Conservation (phyloP, 2,113 vertebrate genomes). For the Promerops cafer region DNA sequence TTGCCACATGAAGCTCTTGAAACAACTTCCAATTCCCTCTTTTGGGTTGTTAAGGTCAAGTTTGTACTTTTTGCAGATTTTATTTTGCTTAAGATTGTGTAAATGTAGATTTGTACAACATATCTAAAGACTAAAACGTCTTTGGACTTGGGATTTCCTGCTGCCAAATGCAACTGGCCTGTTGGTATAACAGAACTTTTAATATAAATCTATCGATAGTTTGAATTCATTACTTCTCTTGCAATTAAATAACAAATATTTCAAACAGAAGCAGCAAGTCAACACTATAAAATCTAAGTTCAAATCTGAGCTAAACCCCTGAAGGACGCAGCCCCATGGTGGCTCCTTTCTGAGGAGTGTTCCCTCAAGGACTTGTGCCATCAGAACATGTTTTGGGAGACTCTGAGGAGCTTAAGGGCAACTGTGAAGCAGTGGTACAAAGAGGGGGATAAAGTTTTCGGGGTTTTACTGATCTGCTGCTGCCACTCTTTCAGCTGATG, state of each 20-base stretch:
- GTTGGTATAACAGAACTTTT: neutral
- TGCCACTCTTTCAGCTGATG: neutral
- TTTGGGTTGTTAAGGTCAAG: neutral
- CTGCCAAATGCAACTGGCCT: neutral
- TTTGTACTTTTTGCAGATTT: neutral
- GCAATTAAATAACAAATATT: neutral
- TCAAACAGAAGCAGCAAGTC: neutral
- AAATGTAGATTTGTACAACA: neutral
- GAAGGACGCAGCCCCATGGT: fast-evolving
- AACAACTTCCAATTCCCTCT: neutral
- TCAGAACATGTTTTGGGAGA: neutral
- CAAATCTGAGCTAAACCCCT: neutral
- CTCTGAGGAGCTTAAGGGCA: neutral
- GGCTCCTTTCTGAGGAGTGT: neutral
- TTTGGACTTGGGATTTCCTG: neutral
- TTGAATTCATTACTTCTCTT: neutral
- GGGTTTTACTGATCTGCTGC: neutral
- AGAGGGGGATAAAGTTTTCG: neutral
- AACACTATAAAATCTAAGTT: neutral
- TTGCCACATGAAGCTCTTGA: neutral
- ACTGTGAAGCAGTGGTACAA: neutral
- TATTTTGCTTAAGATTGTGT: neutral
- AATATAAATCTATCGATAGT: neutral
- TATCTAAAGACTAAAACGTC: neutral
- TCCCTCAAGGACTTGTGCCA: neutral